These are phyloP conservation scores for Nemurella pictetii DNA, from an alignment of 2,888 invertebrate genomes.

Conservation along the genomic window DNA sequence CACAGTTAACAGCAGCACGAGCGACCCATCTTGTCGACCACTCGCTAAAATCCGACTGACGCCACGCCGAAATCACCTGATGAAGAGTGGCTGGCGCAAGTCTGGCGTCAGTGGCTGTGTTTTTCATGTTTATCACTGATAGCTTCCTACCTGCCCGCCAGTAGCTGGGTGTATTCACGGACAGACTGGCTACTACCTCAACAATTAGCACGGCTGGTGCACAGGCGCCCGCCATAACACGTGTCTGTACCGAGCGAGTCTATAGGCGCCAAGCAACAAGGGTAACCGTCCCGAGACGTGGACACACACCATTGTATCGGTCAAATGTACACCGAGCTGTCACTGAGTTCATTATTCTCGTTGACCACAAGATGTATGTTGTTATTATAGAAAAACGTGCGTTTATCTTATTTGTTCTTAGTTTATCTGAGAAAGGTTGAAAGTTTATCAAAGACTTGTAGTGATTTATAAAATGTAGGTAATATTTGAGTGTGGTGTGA, in stretches of 20 bases:
- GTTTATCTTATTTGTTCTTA: background rate
- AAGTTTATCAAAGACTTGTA: background rate
- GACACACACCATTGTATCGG: too few relatives aligned
- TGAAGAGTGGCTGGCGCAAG: background rate
- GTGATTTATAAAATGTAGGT: background rate
- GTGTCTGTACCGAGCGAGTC: background rate
- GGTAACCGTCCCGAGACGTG: too few relatives aligned
- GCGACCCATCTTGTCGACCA: background rate
- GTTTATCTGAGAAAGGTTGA: background rate
- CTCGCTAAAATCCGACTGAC: background rate
- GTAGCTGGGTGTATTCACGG: background rate
- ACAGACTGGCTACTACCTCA: background rate
- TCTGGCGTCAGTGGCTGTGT: background rate
- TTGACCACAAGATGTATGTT: background rate
- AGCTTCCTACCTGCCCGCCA: background rate
- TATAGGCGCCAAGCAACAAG: background rate
- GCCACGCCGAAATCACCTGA: background rate
- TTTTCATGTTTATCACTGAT: background rate
- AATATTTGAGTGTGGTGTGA: constrained; percentile 1
- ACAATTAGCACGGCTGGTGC: background rate
- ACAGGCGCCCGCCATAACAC: background rate
- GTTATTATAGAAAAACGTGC: background rate
- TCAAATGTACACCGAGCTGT: background rate
- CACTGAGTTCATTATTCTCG: background rate
- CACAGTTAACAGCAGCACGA: too few relatives aligned